These are phyloP conservation scores for Eonycteris spelaea DNA, from an alignment of 2,113 vertebrate species.

Conservation along the genomic window DNA sequence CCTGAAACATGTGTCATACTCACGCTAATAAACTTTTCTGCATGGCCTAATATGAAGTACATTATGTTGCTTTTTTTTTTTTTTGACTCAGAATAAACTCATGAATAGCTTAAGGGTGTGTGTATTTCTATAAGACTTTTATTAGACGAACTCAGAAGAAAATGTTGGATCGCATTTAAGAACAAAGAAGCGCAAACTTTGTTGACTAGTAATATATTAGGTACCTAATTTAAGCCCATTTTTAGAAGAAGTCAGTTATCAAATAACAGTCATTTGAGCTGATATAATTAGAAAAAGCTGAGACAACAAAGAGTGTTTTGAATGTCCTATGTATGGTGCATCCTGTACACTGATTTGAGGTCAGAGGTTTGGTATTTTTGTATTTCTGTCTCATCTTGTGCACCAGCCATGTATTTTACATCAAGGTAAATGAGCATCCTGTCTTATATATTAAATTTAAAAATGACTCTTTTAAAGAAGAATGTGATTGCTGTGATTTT, in stretches of 20 bases:
- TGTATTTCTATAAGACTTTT: background rate
- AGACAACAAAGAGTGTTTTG: background rate
- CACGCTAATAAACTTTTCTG: background rate
- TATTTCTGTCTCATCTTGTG: conserved; percentile 55
- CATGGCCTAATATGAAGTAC: background rate
- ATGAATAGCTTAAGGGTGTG: background rate
- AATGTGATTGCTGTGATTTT: conserved; percentile 36
- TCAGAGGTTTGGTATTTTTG: conserved; percentile 50
- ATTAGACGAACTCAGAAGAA: background rate
- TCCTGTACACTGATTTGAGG: conserved; percentile 51
- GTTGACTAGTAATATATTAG: background rate
- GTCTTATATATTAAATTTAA: conserved; percentile 35
- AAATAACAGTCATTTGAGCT: background rate
- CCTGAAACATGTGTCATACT: background rate
- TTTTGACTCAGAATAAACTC: background rate
- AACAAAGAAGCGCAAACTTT: background rate
- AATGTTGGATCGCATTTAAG: background rate
- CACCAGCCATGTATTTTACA: conserved; percentile 47
- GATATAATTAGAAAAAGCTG: conserved; percentile 48
- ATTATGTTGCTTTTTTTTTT: background rate
- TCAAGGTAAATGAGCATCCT: conserved; percentile 50
- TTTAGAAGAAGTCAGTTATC: background rate
- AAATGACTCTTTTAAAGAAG: conserved; percentile 44
- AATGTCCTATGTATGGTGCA: background rate
- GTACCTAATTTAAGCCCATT: background rate